Percentiles rank a stretch among this genome's conserved stretches.
phyloP scores from a whole-genome alignment of 2,113 vertebrate species.

The Heloderma charlesbogerti region DNA sequence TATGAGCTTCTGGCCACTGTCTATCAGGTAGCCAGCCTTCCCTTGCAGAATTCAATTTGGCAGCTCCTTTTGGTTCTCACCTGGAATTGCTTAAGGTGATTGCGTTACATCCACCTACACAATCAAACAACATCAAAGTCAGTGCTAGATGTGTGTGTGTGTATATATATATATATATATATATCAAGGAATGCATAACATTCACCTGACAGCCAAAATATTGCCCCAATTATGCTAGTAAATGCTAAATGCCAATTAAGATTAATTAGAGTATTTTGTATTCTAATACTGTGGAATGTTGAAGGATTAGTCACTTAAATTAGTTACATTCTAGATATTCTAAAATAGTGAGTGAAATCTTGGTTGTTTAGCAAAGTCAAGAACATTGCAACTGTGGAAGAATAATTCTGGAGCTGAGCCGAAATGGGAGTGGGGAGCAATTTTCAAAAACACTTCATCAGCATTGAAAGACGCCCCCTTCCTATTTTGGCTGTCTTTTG shows the following conservation, averaged over 20 bases:
- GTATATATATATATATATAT: not conserved
- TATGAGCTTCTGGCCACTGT: slow-evolving; percentile 9
- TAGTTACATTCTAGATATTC: not conserved
- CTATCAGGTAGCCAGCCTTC: slow-evolving; percentile 15
- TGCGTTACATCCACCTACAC: slow-evolving; percentile 1
- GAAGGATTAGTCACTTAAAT: not conserved
- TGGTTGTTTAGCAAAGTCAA: not conserved
- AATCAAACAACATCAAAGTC: not conserved
- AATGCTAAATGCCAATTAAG: not conserved
- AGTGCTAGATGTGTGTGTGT: too few relatives aligned
- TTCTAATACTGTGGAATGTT: not conserved
- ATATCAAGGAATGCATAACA: not conserved
- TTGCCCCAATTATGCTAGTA: slow-evolving; percentile 15
- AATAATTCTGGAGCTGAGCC: not conserved
- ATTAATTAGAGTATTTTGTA: not conserved
- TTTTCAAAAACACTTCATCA: not conserved
- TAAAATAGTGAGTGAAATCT: not conserved
- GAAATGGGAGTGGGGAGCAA: not conserved
- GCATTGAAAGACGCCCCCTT: not conserved
- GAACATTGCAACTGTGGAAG: not conserved
- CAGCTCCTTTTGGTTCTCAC: slow-evolving; percentile 24
- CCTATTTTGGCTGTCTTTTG: not conserved
- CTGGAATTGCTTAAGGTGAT: slow-evolving; percentile 39
- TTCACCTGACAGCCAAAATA: not conserved
- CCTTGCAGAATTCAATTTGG: slow-evolving; percentile 31